Base-by-base conservation (phyloP, 2,888 invertebrate species). In the Polyploca ridens region DNA sequence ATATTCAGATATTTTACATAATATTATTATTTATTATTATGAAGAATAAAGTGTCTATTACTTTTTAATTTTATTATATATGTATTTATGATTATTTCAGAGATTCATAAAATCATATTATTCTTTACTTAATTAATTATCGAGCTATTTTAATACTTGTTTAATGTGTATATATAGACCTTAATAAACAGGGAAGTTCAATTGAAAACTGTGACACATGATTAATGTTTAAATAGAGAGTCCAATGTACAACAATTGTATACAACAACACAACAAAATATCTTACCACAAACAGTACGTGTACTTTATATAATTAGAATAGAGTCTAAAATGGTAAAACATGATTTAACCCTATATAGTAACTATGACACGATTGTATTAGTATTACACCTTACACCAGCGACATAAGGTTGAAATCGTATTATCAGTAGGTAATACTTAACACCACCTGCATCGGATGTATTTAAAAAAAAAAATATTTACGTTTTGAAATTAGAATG, bases 351-450 rank as follows among this genome's bases (percentile, higher is more conserved):
- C 58, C 16, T 68, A 69, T 13, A 41, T 69, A 66, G 72, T 69
- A 73, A 66, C 67, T 71, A 72, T n/a, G 46, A 14, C 46, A 49
- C 16, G 16, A 65, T 73, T 70, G 68, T 71, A 69, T 72, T 70
- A 38, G 8, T 38, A 38, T 11, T 10, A 38, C 8, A 38, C 11
- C 3, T 38, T 63, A 63, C 62, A 64, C 46, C 33, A 57, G 61
- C 57, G 38, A 64, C 62, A 61, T 41, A 8, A 41, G 41, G 62
- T 58, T 60, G 61, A 49, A 63, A 62, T 35, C 58, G 35, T 67
- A 69, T 76, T 80, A 80, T 82, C 82, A 83, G 81, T 66, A 74
- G 3, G 8, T 10, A 38, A 7, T 41, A 41, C 35, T 7, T 65
- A 66, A 76, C 77, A 76, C 67, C 75, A 79, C 74, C 73, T 75